Evolutionary conservation across 2,888 invertebrate genomes (phyloP).

Genomic region (Colletes collaris): DNA sequence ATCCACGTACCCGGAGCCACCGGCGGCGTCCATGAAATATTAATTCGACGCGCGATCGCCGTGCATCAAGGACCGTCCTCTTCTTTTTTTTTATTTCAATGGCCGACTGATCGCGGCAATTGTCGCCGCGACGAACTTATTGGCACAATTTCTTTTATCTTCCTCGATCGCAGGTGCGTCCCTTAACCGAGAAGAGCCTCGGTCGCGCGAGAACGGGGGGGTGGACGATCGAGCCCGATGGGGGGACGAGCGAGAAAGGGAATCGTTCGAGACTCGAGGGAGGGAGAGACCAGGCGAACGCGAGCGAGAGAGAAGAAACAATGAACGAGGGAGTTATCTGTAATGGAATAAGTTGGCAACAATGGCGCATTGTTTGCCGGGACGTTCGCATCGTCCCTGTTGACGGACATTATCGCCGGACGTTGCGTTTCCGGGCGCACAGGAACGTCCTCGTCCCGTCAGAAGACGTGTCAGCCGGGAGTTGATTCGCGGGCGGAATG

Average conservation of each 20-base stretch:
- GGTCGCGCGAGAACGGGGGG: constrained; percentile 5
- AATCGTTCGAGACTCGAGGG: constrained; percentile 39
- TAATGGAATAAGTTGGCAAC: constrained; percentile 84
- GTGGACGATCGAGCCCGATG: constrained; percentile 21
- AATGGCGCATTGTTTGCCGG: constrained; percentile 81
- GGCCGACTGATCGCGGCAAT: constrained; percentile 62
- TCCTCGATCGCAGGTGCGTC: constrained; percentile 67
- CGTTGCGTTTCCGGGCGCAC: constrained; percentile 80
- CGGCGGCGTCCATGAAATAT: constrained; percentile 28
- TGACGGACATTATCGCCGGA: constrained; percentile 83
- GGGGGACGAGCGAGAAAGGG: constrained; percentile 53
- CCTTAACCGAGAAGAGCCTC: constrained; percentile 40
- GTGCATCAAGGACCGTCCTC: constrained; percentile 29
- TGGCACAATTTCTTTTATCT: constrained; percentile 69
- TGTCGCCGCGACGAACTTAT: constrained; percentile 62
- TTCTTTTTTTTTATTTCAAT: constrained; percentile 14
- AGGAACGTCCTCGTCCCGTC: constrained; percentile 75
- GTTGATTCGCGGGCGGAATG: constrained; percentile 76
- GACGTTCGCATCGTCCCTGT: constrained; percentile 79
- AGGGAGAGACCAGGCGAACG: constrained; percentile 40
- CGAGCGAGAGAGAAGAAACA: constrained; percentile 71
- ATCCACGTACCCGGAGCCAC: not conserved
- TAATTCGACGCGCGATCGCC: constrained; percentile 25
- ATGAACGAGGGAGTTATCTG: constrained; percentile 81
- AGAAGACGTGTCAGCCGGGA: constrained; percentile 77